Evolutionary conservation across 2,888 invertebrate genomes (phyloP), one percentile per base, ranked within the genome.

Genomic region (Chloromyia formosa): DNA sequence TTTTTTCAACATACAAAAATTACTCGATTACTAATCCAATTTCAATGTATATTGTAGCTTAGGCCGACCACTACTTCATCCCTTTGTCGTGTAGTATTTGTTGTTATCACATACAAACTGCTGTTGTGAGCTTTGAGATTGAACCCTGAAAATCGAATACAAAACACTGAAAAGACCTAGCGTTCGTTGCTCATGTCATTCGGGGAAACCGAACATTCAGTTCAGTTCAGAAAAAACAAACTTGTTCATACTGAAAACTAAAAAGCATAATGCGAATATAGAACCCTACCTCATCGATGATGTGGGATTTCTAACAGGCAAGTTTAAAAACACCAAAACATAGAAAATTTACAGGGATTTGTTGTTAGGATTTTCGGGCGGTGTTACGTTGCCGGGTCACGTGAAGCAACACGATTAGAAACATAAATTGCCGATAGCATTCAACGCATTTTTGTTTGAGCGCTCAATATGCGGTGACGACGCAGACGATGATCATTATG

Each of bases 1-100:
- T 42, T 58, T n/a, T 56, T 58, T 35, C 58, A 53, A 56, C 27
- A 16, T 23, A 40, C 12, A 58, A 73, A 2, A 35, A 35, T 35
- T 35, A 4, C 27, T 7, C 27, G 10, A 23, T 74, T 73, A 77
- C 75, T 77, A 74, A 77, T 77, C 68, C 74, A 74, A 61, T 77
- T 77, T 76, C 76, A 75, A 66, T 76, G 74, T 76, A 66, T 76
- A 75, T 78, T 77, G 78, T 77, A 78, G 77, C 75, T 76, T 78
- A 78, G 78, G 77, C 76, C 76, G 77, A 74, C 76, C 7, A 35
- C 27, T 60, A 73, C 66, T 27, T 73, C 74, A 72, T 64, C 75
- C 73, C 73, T 73, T 71, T 73, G 74, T 35, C 27, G 27, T 74
- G 75, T 75, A 54, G 35, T 54, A 61, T 73, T 75, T 74, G 73